These are phyloP conservation scores for Brachyalestes nurse DNA, from an alignment of 2,797 vertebrate genomes.

Conservation along the genomic window DNA sequence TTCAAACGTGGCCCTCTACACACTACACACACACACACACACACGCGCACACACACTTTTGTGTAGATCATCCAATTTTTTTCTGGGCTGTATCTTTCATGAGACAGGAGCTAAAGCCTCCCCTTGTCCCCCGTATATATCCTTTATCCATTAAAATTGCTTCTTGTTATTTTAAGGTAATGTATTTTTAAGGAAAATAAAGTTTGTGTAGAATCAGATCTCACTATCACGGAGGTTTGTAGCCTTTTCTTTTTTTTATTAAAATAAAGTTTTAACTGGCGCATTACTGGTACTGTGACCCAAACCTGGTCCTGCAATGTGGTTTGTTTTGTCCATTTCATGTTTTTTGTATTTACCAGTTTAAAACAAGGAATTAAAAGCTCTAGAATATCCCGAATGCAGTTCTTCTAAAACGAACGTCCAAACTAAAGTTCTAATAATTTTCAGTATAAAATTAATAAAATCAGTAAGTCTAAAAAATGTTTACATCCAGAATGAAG, in stretches of 20 bases:
- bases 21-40: slow-evolving; percentile 25
- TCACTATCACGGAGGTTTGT: slow-evolving; percentile 77
- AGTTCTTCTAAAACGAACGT: no score
- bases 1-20: slow-evolving; percentile 38
- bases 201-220: slow-evolving; percentile 81
- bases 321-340: slow-evolving; percentile 37
- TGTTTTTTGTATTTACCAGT: not conserved
- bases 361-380: no score
- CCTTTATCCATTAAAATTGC: slow-evolving; percentile 71
- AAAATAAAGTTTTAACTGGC: slow-evolving; percentile 66
- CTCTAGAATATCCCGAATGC: no score
- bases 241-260: slow-evolving; percentile 59
- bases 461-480: no score
- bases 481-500: no score
- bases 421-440: no score
- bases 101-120: slow-evolving; percentile 55
- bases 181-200: slow-evolving; percentile 82
- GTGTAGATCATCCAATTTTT: slow-evolving; percentile 40
- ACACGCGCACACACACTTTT: slow-evolving; percentile 22
- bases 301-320: slow-evolving; percentile 69
- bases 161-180: slow-evolving; percentile 76
- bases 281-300: slow-evolving; percentile 78
- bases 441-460: no score
- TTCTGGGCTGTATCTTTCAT: slow-evolving; percentile 64
- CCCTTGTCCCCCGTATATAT: slow-evolving; percentile 53